These are phyloP conservation scores for Dolichallabes microphthalmus DNA, from an alignment of 2,113 vertebrate species.

Conservation along the genomic window DNA sequence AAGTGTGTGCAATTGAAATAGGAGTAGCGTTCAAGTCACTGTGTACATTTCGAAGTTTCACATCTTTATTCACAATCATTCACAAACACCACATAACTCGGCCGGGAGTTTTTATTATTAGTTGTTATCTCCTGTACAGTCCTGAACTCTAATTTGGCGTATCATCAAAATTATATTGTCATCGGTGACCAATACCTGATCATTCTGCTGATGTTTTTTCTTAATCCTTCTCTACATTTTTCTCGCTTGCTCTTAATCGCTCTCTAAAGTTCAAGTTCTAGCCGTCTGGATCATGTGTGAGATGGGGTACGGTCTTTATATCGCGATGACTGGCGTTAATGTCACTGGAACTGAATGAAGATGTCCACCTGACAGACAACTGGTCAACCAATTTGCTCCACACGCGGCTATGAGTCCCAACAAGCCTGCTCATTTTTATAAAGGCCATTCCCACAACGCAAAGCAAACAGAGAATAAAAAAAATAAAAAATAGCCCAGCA, in stretches of 20 bases:
- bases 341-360: conserved; percentile 12
- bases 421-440: conserved; percentile 18
- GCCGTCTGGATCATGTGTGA: neutral
- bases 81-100: too few species aligned
- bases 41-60: too few species aligned
- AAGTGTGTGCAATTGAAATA: neutral
- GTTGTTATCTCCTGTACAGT: too few species aligned
- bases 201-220: neutral
- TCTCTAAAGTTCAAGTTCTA: neutral
- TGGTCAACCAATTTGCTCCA: conserved; percentile 25
- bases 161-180: neutral
- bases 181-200: neutral
- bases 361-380: conserved; percentile 16
- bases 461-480: conserved; percentile 6
- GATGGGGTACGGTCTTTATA: conserved; percentile 9
- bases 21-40: too few species aligned
- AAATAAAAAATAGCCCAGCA: neutral
- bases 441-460: conserved; percentile 24
- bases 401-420: neutral
- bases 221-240: neutral
- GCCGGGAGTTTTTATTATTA: too few species aligned
- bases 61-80: too few species aligned
- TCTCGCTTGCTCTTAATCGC: neutral
- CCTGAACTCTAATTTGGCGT: neutral
- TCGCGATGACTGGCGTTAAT: neutral